phyloP scores from a whole-genome alignment of 2,113 vertebrate genomes.

The Notarius quadriscutis region DNA sequence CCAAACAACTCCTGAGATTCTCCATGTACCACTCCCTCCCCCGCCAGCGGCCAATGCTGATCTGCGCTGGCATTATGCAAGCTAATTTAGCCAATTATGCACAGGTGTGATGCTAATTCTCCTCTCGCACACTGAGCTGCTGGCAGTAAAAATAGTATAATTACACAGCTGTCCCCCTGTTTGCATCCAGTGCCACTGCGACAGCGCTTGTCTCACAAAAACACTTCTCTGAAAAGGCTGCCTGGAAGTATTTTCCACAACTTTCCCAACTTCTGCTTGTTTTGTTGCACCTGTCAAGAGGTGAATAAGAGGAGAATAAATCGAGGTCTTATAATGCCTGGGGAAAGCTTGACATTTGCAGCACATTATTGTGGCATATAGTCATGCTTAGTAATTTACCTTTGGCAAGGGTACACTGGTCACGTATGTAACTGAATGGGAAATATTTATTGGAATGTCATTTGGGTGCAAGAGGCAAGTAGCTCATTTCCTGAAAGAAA shows the following conservation, averaged over 20 bases:
- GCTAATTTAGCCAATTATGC: constrained; percentile 81
- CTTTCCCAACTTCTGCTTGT: constrained; percentile 46
- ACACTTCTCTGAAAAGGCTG: constrained; percentile 44
- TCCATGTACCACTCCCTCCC: constrained; percentile 52
- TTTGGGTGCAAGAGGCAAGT: background rate
- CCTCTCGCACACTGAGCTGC: constrained; percentile 70
- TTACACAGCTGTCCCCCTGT: constrained; percentile 76
- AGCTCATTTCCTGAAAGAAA: background rate
- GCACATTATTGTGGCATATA: constrained; percentile 23
- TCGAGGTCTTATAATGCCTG: constrained; percentile 8
- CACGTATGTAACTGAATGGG: constrained; percentile 7
- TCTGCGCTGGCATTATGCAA: constrained; percentile 72
- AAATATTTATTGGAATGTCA: background rate
- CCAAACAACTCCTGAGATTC: constrained; percentile 66
- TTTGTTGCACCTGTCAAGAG: constrained; percentile 47
- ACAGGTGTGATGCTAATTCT: constrained; percentile 82
- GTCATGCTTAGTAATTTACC: constrained; percentile 14
- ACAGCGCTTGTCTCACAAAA: constrained; percentile 53
- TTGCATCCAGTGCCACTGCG: constrained; percentile 61
- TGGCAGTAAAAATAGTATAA: constrained; percentile 80
- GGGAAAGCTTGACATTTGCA: constrained; percentile 24
- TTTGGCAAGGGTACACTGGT: constrained; percentile 13
- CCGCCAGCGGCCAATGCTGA: constrained; percentile 67
- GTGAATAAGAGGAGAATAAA: constrained; percentile 25
- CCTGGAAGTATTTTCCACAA: constrained; percentile 36